These are phyloP conservation scores for Eublepharis macularius DNA, from an alignment of 2,113 vertebrate genomes.

Conservation along the genomic window DNA sequence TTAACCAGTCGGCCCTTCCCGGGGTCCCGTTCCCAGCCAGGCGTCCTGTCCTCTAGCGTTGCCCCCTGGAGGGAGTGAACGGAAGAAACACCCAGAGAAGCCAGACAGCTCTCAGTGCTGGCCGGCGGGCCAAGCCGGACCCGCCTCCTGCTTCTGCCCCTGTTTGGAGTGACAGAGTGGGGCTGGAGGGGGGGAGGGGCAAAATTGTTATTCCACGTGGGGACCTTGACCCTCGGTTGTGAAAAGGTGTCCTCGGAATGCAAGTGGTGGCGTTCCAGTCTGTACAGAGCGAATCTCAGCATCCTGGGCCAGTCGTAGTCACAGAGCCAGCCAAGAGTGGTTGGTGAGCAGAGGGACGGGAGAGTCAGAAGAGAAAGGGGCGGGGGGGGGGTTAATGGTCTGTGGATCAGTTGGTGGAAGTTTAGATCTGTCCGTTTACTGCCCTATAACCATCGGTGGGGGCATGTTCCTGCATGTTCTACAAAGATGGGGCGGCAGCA, in stretches of 20 bases:
- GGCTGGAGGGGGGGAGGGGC: neutral
- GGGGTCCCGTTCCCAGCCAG: neutral
- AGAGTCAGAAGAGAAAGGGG: neutral
- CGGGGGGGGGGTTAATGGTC: neutral
- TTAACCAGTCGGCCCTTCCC: conserved; percentile 3
- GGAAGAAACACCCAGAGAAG: neutral
- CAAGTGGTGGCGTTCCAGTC: neutral
- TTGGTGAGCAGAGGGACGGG: too few relatives aligned
- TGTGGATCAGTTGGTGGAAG: neutral
- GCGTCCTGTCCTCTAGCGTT: neutral
- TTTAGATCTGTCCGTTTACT: neutral
- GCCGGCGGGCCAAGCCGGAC: neutral
- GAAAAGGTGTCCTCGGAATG: neutral
- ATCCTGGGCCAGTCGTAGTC: neutral
- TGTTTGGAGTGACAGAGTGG: neutral
- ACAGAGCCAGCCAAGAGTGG: too few relatives aligned
- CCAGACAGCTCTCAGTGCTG: neutral
- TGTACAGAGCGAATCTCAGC: neutral
- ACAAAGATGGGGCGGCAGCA: too few relatives aligned
- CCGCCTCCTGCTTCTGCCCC: neutral
- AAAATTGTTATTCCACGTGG: too few relatives aligned
- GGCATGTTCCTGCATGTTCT: too few relatives aligned
- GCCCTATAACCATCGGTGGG: neutral
- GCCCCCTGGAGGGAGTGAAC: neutral
- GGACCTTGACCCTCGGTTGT: neutral